Evolutionary conservation across 2,888 invertebrate genomes (phyloP).

Genomic region (Hypsopygia costalis): DNA sequence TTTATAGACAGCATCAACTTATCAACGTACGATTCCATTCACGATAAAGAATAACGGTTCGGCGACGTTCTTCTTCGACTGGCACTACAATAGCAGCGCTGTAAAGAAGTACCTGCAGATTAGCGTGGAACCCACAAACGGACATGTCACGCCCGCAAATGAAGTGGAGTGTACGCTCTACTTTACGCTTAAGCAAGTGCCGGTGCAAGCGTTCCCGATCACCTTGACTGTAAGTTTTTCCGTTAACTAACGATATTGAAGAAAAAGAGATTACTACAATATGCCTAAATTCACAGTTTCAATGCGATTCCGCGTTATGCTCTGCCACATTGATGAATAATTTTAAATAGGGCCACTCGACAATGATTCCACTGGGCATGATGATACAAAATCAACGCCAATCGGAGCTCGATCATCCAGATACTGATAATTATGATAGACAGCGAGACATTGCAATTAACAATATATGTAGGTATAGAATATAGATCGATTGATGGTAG

Average conservation of each 20-base stretch:
- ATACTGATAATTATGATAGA: no score
- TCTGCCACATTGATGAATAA: no score
- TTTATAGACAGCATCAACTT: slow-evolving; percentile 65
- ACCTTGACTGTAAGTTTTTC: slow-evolving; percentile 44
- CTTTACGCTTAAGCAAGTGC: slow-evolving; percentile 59
- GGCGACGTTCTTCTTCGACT: slow-evolving; percentile 64
- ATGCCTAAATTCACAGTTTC: no score
- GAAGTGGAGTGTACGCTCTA: slow-evolving; percentile 51
- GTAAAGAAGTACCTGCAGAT: slow-evolving; percentile 64
- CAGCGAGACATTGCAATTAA: no score
- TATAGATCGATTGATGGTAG: no score
- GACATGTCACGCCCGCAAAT: slow-evolving; percentile 53
- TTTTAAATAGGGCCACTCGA: no score
- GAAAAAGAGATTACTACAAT: slow-evolving; percentile 1
- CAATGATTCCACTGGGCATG: no score
- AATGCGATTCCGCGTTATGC: no score
- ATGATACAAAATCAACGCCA: no score
- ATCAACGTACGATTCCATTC: slow-evolving; percentile 61
- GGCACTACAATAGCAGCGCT: slow-evolving; percentile 45
- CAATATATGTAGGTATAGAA: no score
- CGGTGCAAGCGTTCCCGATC: slow-evolving; percentile 60
- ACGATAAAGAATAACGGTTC: slow-evolving; percentile 65
- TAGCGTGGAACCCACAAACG: slow-evolving; percentile 52
- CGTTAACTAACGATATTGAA: neutral
- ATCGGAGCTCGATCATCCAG: no score